A percentile compares a stretch with the other conserved stretches of the same genome.
phyloP scores from a whole-genome alignment of 2,113 vertebrate genomes.

The Scomber japonicus region DNA sequence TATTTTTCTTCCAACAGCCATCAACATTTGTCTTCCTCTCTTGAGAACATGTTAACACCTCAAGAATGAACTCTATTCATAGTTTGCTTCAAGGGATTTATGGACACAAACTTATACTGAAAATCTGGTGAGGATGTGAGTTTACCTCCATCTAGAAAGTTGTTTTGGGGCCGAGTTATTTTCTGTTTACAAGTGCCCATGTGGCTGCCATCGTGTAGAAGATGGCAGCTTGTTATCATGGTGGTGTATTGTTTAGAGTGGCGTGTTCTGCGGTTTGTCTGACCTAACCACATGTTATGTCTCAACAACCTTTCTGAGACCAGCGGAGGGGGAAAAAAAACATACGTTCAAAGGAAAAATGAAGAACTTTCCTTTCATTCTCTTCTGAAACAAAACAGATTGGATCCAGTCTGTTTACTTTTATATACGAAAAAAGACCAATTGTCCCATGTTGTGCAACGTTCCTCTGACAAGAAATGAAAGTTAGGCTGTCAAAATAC shows the following conservation, averaged over 20 bases:
- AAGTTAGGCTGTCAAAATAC: slow-evolving; percentile 1
- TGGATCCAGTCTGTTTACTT: slow-evolving; percentile 18
- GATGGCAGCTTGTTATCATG: slow-evolving; percentile 46
- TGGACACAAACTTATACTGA: not conserved
- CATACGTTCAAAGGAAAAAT: slow-evolving; percentile 29
- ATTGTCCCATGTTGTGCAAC: slow-evolving; percentile 12
- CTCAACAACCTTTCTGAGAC: slow-evolving; percentile 61
- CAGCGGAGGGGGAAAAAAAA: not conserved
- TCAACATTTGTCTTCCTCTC: not conserved
- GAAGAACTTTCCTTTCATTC: slow-evolving; percentile 11
- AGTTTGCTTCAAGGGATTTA: not conserved
- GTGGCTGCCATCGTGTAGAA: slow-evolving; percentile 29
- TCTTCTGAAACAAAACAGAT: slow-evolving; percentile 51
- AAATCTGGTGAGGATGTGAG: not conserved
- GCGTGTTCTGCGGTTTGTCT: slow-evolving; percentile 52
- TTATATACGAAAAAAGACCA: not conserved
- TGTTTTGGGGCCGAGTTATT: not conserved
- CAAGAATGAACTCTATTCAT: not conserved
- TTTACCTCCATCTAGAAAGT: slow-evolving; percentile 1
- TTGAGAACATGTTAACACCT: not conserved
- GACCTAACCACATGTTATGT: slow-evolving; percentile 70
- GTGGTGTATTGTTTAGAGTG: slow-evolving; percentile 62
- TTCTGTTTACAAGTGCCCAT: slow-evolving; percentile 41
- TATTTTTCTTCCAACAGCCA: not conserved
- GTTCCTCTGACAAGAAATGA: slow-evolving; percentile 27